A percentile compares a stretch with the other conserved stretches of the same genome.
Evolutionary conservation across 2,797 vertebrate genomes (phyloP).

Genomic region (Chaunax sp.): DNA sequence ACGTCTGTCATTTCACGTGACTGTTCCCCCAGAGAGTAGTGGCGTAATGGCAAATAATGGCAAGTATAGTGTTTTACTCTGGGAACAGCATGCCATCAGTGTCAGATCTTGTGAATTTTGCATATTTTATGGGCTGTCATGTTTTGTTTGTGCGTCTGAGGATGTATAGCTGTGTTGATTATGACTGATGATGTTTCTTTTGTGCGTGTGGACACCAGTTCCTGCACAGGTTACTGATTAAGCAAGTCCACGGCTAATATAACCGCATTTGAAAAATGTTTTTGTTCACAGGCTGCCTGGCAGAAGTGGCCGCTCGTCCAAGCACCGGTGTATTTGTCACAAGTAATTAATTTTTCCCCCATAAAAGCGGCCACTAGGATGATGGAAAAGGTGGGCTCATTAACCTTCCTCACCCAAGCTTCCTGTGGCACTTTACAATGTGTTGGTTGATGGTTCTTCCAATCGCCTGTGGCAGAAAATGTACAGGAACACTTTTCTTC

Average conservation of each 20-base stretch:
- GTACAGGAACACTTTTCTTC: conserved; percentile 59
- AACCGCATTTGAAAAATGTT: conserved; percentile 75
- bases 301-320: conserved; percentile 74
- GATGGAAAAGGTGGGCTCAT: conserved; percentile 82
- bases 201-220: conserved; percentile 47
- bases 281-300: conserved; percentile 79
- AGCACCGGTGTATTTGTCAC: conserved; percentile 79
- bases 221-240: conserved; percentile 61
- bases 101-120: conserved; percentile 62
- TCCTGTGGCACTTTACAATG: conserved; percentile 74
- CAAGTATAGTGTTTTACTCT: conserved; percentile 43
- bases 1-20: conserved; percentile 54
- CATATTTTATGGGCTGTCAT: conserved; percentile 68
- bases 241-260: conserved; percentile 70
- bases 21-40: conserved; percentile 35
- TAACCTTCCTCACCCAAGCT: conserved; percentile 76
- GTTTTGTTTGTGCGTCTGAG: conserved; percentile 47
- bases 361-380: conserved; percentile 75
- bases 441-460: conserved; percentile 61
- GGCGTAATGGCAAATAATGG: conserved; percentile 35
- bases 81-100: conserved; percentile 49
- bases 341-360: conserved; percentile 81
- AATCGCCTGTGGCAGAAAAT: conserved; percentile 56
- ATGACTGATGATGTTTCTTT: conserved; percentile 32
- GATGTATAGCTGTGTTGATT: conserved; percentile 17